Evolutionary conservation across 2,113 vertebrate genomes (phyloP).

Genomic region (Hydrochoerus hydrochaeris): DNA sequence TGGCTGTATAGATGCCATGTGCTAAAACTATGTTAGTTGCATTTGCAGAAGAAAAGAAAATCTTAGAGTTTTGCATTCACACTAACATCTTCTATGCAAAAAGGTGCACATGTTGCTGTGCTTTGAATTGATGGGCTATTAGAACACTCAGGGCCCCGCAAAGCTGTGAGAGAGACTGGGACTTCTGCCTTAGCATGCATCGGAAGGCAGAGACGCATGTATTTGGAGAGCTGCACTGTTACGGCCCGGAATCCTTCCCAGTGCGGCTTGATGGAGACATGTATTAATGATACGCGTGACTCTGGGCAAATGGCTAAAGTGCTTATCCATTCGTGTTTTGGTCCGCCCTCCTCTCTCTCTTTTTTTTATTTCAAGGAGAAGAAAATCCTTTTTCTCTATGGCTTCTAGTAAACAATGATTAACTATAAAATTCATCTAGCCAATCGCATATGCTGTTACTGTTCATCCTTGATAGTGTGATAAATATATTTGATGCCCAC

Average conservation of each 20-base stretch:
- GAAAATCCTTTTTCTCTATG: neutral
- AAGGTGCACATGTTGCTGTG: neutral
- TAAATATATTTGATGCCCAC: neutral
- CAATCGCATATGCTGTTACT: neutral
- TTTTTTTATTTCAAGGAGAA: neutral
- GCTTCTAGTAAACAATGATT: neutral
- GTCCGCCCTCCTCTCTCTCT: neutral
- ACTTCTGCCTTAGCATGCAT: rapidly evolving
- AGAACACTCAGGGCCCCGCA: neutral
- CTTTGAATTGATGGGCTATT: neutral
- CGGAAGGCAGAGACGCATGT: neutral
- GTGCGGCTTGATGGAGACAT: neutral
- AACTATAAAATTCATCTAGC: neutral
- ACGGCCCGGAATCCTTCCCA: neutral
- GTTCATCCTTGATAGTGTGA: neutral
- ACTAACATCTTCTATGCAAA: neutral
- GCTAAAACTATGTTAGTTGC: neutral
- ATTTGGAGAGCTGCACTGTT: neutral
- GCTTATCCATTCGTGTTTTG: neutral
- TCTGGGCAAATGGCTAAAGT: neutral
- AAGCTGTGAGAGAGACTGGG: neutral
- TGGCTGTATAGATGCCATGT: neutral
- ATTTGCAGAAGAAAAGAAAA: neutral
- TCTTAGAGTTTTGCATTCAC: neutral
- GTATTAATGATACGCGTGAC: neutral